Conservation (phyloP, 2,888 invertebrate genomes). For the Cerceris ruficornis region DNA sequence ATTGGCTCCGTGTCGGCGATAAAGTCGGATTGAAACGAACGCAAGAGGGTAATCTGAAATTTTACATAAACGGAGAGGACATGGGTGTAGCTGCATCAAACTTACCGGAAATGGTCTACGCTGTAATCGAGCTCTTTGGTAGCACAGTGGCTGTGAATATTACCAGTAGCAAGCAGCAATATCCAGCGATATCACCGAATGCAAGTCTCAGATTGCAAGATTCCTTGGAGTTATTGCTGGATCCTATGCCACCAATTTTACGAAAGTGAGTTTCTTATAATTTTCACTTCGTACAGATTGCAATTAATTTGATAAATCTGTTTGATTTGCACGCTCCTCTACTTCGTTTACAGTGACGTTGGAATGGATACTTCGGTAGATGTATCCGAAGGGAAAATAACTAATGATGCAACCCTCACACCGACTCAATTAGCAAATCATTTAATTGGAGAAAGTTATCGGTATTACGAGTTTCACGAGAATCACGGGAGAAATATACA, state of each 20-base stretch:
- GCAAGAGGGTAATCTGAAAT: slow-evolving; percentile 87
- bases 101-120: slow-evolving; percentile 92
- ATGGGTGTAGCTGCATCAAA: slow-evolving; percentile 89
- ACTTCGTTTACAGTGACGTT: slow-evolving; percentile 75
- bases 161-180: slow-evolving; percentile 85
- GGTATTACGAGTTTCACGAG: slow-evolving; percentile 88
- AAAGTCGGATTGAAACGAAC: slow-evolving; percentile 89
- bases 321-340: slow-evolving; percentile 4
- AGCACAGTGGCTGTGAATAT: slow-evolving; percentile 90
- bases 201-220: slow-evolving; percentile 84
- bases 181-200: slow-evolving; percentile 82
- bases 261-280: slow-evolving; percentile 70
- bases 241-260: slow-evolving; percentile 82
- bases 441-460: slow-evolving; percentile 73
- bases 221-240: slow-evolving; percentile 85
- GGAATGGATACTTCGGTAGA: slow-evolving; percentile 80
- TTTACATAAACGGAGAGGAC: slow-evolving; percentile 92
- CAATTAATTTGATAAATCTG: neutral
- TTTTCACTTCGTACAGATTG: slow-evolving; percentile 15
- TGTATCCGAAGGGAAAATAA: slow-evolving; percentile 76
- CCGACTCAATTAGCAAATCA: slow-evolving; percentile 75
- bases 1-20: slow-evolving; percentile 92
- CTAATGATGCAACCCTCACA: slow-evolving; percentile 74
- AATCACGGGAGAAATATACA: slow-evolving; percentile 93
- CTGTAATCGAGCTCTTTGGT: slow-evolving; percentile 92